Conservation (phyloP, 2,113 vertebrate species). For the Cephalopterus ornatus region DNA sequence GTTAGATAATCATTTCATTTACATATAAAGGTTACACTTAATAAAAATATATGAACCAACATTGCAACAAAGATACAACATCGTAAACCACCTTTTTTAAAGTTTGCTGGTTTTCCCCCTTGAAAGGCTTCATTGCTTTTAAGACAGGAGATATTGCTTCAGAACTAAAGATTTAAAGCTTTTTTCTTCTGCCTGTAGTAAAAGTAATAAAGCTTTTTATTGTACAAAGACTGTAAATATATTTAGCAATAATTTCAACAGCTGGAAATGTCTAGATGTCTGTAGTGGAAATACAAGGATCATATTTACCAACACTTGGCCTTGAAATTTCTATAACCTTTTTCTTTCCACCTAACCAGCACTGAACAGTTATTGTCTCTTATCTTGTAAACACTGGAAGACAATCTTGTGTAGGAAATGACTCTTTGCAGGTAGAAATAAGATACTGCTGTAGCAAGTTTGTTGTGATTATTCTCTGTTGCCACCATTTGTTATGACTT, state of each 20-base stretch:
- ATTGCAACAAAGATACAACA: conserved; percentile 58
- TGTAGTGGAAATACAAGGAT: conserved; percentile 57
- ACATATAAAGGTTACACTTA: conserved; percentile 69
- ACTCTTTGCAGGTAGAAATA: neutral
- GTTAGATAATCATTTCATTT: conserved; percentile 75
- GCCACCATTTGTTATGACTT: neutral
- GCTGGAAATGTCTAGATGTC: conserved; percentile 59
- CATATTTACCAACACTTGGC: conserved; percentile 28
- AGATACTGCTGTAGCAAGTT: neutral
- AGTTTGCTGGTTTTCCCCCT: conserved; percentile 34
- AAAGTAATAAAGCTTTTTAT: conserved; percentile 74
- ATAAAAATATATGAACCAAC: conserved; percentile 76
- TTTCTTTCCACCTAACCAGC: neutral
- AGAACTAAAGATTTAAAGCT: conserved; percentile 75
- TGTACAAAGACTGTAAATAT: conserved; percentile 73
- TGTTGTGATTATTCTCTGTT: neutral
- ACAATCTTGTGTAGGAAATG: conserved; percentile 13
- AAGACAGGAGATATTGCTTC: conserved; percentile 68
- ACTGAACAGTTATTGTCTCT: neutral
- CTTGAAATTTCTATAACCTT: conserved; percentile 42
- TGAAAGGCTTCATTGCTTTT: conserved; percentile 72
- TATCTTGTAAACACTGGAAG: conserved; percentile 19
- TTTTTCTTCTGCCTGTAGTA: conserved; percentile 68
- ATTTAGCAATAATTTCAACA: conserved; percentile 73
- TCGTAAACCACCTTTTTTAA: conserved; percentile 61